Evolutionary conservation across 2,888 invertebrate species (phyloP), one percentile per base, ranked within the genome.

Genomic region (Tinea semifulvella): DNA sequence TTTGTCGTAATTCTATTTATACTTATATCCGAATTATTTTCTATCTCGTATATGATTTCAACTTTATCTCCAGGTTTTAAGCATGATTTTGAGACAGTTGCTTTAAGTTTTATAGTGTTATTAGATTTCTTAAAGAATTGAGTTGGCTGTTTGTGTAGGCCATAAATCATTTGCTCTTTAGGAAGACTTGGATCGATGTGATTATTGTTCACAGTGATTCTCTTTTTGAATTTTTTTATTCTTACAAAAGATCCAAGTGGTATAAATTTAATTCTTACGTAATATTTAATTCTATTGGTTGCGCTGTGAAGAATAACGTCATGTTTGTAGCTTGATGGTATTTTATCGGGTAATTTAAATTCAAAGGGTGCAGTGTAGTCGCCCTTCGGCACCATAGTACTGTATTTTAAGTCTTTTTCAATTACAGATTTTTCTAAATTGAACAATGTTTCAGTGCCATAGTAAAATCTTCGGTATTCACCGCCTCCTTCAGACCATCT

Each of bases 281-380:
- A 40, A 22, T 40, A 40, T 22, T 40, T 40, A 6, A 40, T 40
- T 36, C 36, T 16, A 18, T 16, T 18, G 18, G 10, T 7, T 18
- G 36, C 36, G 16, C 36, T 36, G 18, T 18, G 4, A 10, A 19
- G 2, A 11, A 13, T 3, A 22, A 22, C 14, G 13, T 22, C 17
- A 27, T 53, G 57, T 2, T 51, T 42, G 14, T 58, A 48, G 3
- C 55, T 52, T 1, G 58, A 46, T 5, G 64, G 64, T 45, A 61
- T 45, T 36, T 54, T 52, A 3, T 50, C 40, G 1, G 64, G 62
- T 27, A 64, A 26, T 42, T 46, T 48, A 22, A 65, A 64, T 46
- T 44, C 52, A 38, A 63, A 60, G 10, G 52, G 52, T 2, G 7
- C 20, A 16, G 14, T 28, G 31, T 43, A 43, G n/a, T 17, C 28